phyloP scores from a whole-genome alignment of 2,888 invertebrate genomes.

The Byasa hedistus region DNA sequence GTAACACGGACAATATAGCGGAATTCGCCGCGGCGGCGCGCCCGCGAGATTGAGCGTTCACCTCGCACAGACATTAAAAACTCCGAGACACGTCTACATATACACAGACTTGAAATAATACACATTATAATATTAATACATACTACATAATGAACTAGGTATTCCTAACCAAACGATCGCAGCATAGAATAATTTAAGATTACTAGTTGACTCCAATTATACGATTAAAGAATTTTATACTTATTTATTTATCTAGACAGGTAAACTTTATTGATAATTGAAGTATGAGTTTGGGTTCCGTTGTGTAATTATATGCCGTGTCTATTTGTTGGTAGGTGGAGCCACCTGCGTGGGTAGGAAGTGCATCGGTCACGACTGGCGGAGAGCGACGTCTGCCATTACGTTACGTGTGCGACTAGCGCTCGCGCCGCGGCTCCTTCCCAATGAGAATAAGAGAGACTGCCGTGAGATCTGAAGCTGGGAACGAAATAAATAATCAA shows the following conservation, averaged over 20 bases:
- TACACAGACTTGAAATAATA: no score
- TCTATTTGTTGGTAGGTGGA: slow-evolving; percentile 22
- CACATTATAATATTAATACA: no score
- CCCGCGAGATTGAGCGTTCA: slow-evolving; percentile 57
- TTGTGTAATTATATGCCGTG: slow-evolving; percentile 11
- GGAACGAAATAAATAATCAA: no score
- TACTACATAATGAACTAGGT: no score
- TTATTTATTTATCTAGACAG: no score
- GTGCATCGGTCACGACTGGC: slow-evolving; percentile 39
- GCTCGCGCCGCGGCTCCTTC: slow-evolving; percentile 4
- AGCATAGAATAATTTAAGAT: no score
- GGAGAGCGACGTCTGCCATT: slow-evolving; percentile 28
- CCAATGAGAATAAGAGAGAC: slow-evolving; percentile 8
- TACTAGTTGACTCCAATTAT: no score
- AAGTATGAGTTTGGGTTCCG: no score
- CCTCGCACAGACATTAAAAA: slow-evolving; percentile 39
- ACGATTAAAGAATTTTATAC: no score
- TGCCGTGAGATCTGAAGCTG: not conserved
- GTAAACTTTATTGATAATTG: no score
- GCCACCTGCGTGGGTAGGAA: slow-evolving; percentile 37
- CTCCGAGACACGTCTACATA: slow-evolving; percentile 29
- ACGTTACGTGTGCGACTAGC: slow-evolving; percentile 34
- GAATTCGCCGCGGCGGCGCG: slow-evolving; percentile 46
- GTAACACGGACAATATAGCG: slow-evolving; percentile 33
- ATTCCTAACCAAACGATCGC: no score